These are phyloP conservation scores for Nezara viridula DNA, from an alignment of 2,888 invertebrate species.

Conservation along the genomic window DNA sequence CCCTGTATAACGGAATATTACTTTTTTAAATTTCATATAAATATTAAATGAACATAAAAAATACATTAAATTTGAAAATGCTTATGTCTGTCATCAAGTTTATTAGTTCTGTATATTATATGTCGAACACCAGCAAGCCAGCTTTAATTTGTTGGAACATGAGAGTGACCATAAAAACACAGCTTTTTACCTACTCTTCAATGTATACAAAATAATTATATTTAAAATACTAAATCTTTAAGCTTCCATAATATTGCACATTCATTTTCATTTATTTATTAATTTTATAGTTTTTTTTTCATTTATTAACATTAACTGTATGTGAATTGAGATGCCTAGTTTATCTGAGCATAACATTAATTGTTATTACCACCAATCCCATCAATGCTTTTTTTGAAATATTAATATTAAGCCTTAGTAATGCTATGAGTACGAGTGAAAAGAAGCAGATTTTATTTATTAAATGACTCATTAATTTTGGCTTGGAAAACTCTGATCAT, in stretches of 20 bases:
- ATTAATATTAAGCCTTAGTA: not conserved
- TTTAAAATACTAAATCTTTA: not conserved
- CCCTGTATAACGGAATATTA: not conserved
- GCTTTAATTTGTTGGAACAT: not conserved
- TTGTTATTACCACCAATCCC: not conserved
- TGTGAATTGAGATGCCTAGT: not conserved
- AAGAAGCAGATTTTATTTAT: too few species aligned
- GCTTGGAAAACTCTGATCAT: too few species aligned
- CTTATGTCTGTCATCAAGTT: not conserved
- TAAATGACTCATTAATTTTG: too few species aligned
- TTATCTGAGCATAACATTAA: not conserved
- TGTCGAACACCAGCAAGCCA: not conserved
- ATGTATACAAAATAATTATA: conserved; percentile 2
- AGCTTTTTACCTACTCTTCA: not conserved
- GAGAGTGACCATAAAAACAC: not conserved
- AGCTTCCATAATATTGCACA: conserved; percentile 5
- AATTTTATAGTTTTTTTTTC: not conserved
- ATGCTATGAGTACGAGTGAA: not conserved
- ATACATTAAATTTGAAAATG: not conserved
- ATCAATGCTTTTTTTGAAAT: not conserved
- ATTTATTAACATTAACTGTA: not conserved
- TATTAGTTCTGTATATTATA: not conserved
- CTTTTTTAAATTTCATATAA: not conserved
- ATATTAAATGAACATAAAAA: not conserved
- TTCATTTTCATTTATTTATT: not conserved